Percentiles rank a stretch among this genome's conserved stretches.
Evolutionary conservation across 2,113 vertebrate genomes (phyloP).

Genomic region (Oceanodroma tethys): DNA sequence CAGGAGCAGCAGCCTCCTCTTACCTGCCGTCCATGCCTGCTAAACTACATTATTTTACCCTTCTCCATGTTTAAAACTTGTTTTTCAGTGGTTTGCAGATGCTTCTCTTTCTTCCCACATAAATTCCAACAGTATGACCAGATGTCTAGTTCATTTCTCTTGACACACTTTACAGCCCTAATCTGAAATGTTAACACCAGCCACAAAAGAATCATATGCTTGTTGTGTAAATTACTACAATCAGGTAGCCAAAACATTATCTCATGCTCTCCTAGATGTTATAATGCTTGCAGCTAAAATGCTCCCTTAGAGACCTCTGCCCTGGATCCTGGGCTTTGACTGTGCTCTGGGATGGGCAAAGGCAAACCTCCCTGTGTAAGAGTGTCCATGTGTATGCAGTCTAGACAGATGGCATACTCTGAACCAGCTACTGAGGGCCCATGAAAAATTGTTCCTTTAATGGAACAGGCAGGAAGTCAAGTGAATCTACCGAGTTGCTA

Average conservation of each 20-base stretch:
- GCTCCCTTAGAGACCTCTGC: background rate
- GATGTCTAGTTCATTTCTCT: slow-evolving; percentile 36
- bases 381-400: background rate
- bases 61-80: background rate
- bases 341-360: background rate
- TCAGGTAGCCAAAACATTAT: slow-evolving; percentile 35
- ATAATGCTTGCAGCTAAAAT: background rate
- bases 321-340: background rate
- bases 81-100: slow-evolving; percentile 12
- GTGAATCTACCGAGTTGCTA: background rate
- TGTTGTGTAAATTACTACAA: background rate
- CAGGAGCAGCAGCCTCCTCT: background rate
- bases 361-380: background rate
- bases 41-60: background rate
- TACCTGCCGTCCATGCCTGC: background rate
- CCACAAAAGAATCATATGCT: background rate
- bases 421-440: background rate
- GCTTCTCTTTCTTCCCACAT: slow-evolving; percentile 17
- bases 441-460: background rate
- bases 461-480: background rate
- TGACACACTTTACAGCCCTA: background rate
- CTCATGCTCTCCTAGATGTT: slow-evolving; percentile 5
- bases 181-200: background rate
- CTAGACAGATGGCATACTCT: background rate
- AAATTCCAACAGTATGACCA: slow-evolving; percentile 52